Base-by-base conservation (phyloP, 2,888 invertebrate species). In the Xestia c-nigrum region DNA sequence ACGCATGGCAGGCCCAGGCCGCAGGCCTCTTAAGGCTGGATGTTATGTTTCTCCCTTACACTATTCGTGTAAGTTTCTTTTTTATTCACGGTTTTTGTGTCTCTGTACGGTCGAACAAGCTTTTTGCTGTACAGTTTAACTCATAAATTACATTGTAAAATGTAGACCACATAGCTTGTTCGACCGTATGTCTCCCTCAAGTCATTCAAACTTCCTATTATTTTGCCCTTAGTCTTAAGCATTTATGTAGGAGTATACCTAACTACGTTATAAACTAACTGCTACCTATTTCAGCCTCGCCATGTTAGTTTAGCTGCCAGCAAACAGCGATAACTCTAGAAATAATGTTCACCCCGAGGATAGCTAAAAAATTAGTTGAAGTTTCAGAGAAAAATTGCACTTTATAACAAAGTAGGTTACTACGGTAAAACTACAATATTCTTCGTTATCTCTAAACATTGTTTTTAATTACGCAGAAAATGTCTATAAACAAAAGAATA, bases 401-500 rank as follows among this genome's bases (percentile, higher is more conserved):
- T 57, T 47, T 59, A 10, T 14, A 61, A 40, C 24, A 59, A 78
- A 72, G 50, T 72, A 52, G 21, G 38, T 52, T 55, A 40, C 24
- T 57, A 12, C 38, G 50, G 67, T 81, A 67, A 61, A 76, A 81
- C 50, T 57, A 67, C 24, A 71, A 67, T 50, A 50, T 50, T 55
- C 57, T 66, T n/a, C 63, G 43, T 64, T 47, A 69, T 52, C 68
- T 74, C 64, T 31, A 68, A 38, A 67, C 66, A 55, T 76, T 71
- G 66, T 83, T 75, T 50, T 52, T 57, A 72, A 69, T n/a, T 40
- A 69, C 61, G 14, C 43, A 47, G 16, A 63, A 16, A 40, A 46
- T 19, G 46, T 72, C n/a, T 46, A 12, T 57, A 66, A 72, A 84
- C 68, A 76, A 72, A 78, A 67, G 63, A 64, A 76, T 63, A 16